Conservation (phyloP, 2,113 vertebrate genomes). For the Ammodytes marinus region DNA sequence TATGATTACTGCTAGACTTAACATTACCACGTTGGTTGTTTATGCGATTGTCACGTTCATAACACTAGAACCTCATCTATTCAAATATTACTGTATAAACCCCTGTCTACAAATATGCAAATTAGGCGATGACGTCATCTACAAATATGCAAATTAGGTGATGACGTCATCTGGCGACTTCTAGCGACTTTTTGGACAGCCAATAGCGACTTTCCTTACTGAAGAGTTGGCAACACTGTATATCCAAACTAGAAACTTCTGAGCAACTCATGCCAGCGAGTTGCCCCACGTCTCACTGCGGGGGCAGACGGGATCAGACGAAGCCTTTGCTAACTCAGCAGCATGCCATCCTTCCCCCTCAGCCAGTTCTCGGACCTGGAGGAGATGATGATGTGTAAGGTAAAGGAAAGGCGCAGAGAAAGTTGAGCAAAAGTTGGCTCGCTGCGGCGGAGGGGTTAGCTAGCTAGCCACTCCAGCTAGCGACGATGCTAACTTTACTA, state of each 20-base stretch:
- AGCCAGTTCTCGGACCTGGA: constrained; percentile 80
- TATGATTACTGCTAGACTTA: too few species aligned
- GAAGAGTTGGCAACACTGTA: too few species aligned
- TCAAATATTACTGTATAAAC: too few species aligned
- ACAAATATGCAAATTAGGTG: too few species aligned
- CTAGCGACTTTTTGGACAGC: too few species aligned
- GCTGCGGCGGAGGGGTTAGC: not conserved
- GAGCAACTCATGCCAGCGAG: constrained; percentile 60
- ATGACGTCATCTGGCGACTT: too few species aligned
- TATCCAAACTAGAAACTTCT: constrained; percentile 65
- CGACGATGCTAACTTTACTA: constrained; percentile 27
- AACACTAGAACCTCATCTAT: too few species aligned
- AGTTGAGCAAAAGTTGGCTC: constrained; percentile 61
- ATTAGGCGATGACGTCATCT: too few species aligned
- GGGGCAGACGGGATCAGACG: constrained; percentile 50
- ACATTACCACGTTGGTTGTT: too few species aligned
- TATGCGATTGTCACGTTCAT: too few species aligned
- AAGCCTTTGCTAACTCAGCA: constrained; percentile 27
- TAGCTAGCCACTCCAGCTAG: constrained; percentile 44
- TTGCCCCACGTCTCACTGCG: constrained; percentile 45
- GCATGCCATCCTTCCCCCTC: constrained; percentile 81
- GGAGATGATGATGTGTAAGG: constrained; percentile 83
- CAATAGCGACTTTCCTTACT: too few species aligned
- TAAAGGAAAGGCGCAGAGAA: constrained; percentile 51
- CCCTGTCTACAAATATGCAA: too few species aligned